A percentile compares a stretch with the other conserved stretches of the same genome.
Conservation (phyloP, 2,888 invertebrate genomes). For the Spisula solida region DNA sequence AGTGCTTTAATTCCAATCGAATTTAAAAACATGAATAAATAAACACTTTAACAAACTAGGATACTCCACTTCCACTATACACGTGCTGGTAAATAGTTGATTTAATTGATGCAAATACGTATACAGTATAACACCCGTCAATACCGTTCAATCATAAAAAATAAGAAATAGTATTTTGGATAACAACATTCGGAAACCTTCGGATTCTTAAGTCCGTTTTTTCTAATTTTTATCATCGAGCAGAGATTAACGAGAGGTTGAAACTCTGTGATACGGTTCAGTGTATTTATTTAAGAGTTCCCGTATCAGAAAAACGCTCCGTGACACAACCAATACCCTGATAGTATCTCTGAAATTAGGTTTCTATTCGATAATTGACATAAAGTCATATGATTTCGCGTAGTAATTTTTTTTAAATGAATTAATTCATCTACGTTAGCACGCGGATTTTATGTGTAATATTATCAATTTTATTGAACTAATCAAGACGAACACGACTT, state of each 20-base stretch:
- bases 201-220: background rate
- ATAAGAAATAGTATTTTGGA: background rate
- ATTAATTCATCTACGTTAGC: too few species aligned
- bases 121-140: background rate
- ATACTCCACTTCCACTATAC: background rate
- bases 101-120: background rate
- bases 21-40: background rate
- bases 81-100: background rate
- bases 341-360: conserved; percentile 26
- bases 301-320: conserved; percentile 5
- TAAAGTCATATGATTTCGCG: background rate
- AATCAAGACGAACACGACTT: background rate
- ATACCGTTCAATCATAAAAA: background rate
- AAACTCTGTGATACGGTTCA: conserved; percentile 4
- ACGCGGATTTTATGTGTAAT: too few species aligned
- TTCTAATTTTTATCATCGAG: background rate
- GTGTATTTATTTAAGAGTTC: conserved; percentile 6
- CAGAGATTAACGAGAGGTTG: conserved; percentile 22
- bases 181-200: background rate
- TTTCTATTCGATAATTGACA: background rate
- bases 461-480: background rate
- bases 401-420: background rate
- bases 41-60: background rate
- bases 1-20: background rate
- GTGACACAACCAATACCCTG: conserved; percentile 3